Percentiles rank a stretch among this genome's conserved stretches.
phyloP scores from a whole-genome alignment of 2,888 invertebrate species.

The Actias luna region DNA sequence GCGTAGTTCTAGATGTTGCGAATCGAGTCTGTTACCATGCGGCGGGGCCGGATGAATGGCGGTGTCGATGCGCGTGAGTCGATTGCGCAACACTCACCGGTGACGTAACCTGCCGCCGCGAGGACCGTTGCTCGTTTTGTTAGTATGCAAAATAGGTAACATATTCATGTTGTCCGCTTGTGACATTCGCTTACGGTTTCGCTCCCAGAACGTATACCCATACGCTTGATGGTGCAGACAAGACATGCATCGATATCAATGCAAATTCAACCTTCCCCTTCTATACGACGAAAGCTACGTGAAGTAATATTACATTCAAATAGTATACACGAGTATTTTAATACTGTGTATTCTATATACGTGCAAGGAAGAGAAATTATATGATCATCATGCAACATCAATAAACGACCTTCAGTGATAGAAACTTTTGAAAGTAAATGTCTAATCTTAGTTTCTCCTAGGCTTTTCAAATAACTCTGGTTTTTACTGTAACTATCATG shows the following conservation, averaged over 20 bases:
- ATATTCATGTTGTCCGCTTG: conserved; percentile 57
- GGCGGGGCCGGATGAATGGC: conserved; percentile 69
- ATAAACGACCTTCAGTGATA: too few relatives aligned
- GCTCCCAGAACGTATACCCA: conserved; percentile 38
- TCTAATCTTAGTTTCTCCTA: not conserved
- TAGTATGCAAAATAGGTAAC: conserved; percentile 75
- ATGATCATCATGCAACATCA: too few relatives aligned
- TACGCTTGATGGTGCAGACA: conserved; percentile 24
- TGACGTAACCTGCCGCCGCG: conserved; percentile 69
- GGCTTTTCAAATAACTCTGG: not conserved
- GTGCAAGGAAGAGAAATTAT: too few relatives aligned
- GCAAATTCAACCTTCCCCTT: not conserved
- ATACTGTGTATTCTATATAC: too few relatives aligned
- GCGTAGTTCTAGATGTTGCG: conserved; percentile 37
- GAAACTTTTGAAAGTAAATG: too few relatives aligned
- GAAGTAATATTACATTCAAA: too few relatives aligned
- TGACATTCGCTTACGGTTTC: conserved; percentile 59
- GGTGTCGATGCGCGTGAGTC: conserved; percentile 67
- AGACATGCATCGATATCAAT: not conserved
- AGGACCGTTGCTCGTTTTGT: conserved; percentile 55
- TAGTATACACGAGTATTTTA: too few relatives aligned
- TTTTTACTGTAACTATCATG: not conserved
- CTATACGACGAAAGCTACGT: too few relatives aligned
- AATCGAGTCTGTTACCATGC: conserved; percentile 60
- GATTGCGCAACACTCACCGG: conserved; percentile 54